phyloP scores from a whole-genome alignment of 2,888 invertebrate species.

The Melangyna quadrimaculata region DNA sequence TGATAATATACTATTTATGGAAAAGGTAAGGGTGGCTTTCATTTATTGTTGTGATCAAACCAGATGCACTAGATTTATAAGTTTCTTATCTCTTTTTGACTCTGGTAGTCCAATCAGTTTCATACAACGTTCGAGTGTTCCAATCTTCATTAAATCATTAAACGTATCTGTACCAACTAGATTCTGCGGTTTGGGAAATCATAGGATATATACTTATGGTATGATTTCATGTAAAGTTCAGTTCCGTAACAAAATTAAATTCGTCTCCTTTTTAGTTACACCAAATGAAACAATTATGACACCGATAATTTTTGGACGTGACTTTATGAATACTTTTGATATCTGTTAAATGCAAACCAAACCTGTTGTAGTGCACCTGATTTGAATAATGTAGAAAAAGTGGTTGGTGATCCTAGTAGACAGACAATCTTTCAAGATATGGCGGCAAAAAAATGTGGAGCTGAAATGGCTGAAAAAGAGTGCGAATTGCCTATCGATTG shows the following conservation, averaged over 20 bases:
- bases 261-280: background rate
- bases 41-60: background rate
- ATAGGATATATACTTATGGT: background rate
- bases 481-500: too few relatives aligned
- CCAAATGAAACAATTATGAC: too few relatives aligned
- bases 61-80: conserved; percentile 7
- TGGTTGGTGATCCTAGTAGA: too few relatives aligned
- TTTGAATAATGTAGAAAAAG: too few relatives aligned
- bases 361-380: too few relatives aligned
- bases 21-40: conserved; percentile 29
- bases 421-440: too few relatives aligned
- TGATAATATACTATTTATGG: background rate
- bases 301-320: too few relatives aligned
- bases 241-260: background rate
- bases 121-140: conserved; percentile 27
- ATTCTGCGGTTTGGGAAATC: background rate
- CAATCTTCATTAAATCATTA: background rate
- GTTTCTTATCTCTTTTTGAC: conserved; percentile 31
- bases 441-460: too few relatives aligned
- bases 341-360: too few relatives aligned
- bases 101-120: conserved; percentile 18
- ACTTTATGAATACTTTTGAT: too few relatives aligned
- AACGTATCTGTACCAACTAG: background rate
- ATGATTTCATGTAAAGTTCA: background rate
- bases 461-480: too few relatives aligned